These are phyloP conservation scores for Rutilus rutilus DNA, from an alignment of 2,113 vertebrate genomes.

Conservation along the genomic window DNA sequence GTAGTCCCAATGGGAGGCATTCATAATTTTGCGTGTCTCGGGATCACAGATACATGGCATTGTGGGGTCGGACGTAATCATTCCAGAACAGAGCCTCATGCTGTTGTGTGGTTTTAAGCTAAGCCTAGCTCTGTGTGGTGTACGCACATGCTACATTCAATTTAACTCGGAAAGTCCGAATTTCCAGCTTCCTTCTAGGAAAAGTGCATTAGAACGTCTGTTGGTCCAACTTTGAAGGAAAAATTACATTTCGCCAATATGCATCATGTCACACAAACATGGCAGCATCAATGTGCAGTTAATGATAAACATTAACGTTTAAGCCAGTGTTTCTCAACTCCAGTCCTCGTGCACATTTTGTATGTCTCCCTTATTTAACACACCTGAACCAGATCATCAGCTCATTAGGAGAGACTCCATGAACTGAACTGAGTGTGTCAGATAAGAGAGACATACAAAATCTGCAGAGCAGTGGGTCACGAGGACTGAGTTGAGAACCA, in stretches of 20 bases:
- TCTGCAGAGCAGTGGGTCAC: no score
- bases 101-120: conserved; percentile 1
- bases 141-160: background rate
- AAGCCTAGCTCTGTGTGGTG: conserved; percentile 2
- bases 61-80: background rate
- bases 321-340: no score
- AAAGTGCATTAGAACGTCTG: background rate
- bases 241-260: background rate
- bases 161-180: background rate
- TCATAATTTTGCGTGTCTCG: conserved; percentile 5
- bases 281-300: background rate
- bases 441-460: no score
- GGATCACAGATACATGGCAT: background rate
- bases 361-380: no score
- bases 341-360: no score
- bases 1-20: background rate
- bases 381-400: no score
- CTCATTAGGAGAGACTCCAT: no score
- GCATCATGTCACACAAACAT: background rate
- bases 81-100: background rate
- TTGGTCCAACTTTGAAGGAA: background rate
- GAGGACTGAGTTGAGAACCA: no score
- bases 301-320: background rate
- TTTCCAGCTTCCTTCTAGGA: background rate
- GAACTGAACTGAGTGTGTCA: no score